A percentile compares a stretch with the other conserved stretches of the same genome.
Conservation (phyloP, 2,797 vertebrate species). For the Girardinus metallicus region DNA sequence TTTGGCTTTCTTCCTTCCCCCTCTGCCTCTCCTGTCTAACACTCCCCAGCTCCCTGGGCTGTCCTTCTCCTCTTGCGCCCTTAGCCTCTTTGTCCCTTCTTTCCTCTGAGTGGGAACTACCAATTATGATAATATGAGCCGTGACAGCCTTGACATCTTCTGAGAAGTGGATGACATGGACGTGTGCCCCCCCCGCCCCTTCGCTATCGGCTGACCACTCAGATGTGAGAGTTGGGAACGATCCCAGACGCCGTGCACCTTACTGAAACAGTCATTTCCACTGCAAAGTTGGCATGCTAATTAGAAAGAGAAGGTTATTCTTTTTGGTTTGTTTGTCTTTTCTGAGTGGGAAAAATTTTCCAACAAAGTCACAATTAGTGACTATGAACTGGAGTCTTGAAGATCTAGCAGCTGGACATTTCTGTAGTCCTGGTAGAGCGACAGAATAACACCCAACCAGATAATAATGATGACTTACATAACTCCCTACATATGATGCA, state of each 20-base stretch:
- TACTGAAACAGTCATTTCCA: not conserved
- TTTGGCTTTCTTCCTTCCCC: not conserved
- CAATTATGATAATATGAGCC: constrained; percentile 67
- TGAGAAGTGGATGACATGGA: constrained; percentile 49
- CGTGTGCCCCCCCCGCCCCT: constrained; percentile 15
- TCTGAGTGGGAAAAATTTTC: not conserved
- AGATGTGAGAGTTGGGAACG: constrained; percentile 17
- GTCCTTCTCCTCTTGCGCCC: constrained; percentile 31
- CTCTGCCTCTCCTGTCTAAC: constrained; percentile 22
- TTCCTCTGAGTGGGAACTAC: constrained; percentile 45
- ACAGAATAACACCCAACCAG: not conserved
- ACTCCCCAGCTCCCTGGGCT: constrained; percentile 18
- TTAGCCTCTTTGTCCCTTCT: constrained; percentile 24
- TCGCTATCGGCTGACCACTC: constrained; percentile 36
- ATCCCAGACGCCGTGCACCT: not conserved
- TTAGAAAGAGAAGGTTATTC: not conserved
- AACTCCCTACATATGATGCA: constrained; percentile 30
- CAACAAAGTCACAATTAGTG: not conserved
- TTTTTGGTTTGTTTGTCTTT: not conserved
- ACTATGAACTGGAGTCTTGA: not conserved
- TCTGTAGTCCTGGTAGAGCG: not conserved
- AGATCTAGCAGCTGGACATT: not conserved
- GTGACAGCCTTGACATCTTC: constrained; percentile 66
- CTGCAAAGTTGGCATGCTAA: not conserved
- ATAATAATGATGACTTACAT: constrained; percentile 19